phyloP scores from a whole-genome alignment of 2,113 vertebrate species.

The Pedionomus torquatus region DNA sequence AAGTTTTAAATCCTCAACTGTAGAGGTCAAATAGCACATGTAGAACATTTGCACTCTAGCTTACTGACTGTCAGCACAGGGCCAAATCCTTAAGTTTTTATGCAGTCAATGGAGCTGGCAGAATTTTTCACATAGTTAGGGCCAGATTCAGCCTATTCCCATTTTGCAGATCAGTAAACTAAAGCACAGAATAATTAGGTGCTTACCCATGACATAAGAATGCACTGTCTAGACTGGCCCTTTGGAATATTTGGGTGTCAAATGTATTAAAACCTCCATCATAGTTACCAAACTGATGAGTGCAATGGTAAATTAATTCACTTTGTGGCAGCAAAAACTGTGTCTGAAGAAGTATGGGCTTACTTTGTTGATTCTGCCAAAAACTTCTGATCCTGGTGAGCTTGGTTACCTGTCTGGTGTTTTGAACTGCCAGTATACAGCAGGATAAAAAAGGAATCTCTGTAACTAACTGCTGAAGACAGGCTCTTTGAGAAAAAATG shows the following conservation, averaged over 20 bases:
- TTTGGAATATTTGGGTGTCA: not conserved
- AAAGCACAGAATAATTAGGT: not conserved
- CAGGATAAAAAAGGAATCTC: not conserved
- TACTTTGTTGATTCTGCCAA: not conserved
- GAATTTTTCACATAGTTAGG: not conserved
- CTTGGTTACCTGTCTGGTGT: not conserved
- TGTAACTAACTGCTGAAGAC: not conserved
- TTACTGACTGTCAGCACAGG: constrained; percentile 40
- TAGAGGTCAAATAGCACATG: constrained; percentile 70
- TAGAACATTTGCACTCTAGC: constrained; percentile 61
- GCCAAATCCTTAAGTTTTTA: constrained; percentile 37
- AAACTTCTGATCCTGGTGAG: not conserved
- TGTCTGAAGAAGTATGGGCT: not conserved
- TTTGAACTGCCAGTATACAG: not conserved
- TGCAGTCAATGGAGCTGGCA: not conserved
- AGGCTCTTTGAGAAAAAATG: not conserved
- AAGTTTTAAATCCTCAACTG: constrained; percentile 72
- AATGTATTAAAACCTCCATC: not conserved
- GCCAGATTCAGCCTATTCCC: not conserved
- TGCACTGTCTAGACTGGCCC: not conserved
- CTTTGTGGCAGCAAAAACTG: not conserved
- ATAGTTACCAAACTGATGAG: not conserved
- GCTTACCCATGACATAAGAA: accelerated
- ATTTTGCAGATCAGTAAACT: constrained; percentile 17
- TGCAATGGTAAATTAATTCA: not conserved